These are phyloP conservation scores for Mus spicilegus DNA, from an alignment of 2,113 vertebrate genomes.

Conservation along the genomic window DNA sequence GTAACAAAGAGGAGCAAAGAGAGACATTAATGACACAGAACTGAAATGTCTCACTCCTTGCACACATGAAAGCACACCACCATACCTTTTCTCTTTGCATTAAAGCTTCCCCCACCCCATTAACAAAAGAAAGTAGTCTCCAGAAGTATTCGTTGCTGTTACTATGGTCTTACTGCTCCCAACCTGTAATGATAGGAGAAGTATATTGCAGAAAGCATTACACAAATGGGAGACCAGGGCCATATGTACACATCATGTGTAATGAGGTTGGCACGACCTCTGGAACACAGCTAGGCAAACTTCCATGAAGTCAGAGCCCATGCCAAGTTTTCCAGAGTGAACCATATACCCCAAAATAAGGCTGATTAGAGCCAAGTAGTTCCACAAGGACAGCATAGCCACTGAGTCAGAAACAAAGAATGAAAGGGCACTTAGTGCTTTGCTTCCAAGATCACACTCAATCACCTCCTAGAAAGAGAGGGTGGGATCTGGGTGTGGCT, in stretches of 20 bases:
- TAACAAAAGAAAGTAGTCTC: not conserved
- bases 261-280: constrained; percentile 32
- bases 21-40: not conserved
- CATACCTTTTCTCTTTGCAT: not conserved
- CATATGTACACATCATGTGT: not conserved
- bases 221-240: not conserved
- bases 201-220: not conserved
- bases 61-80: not conserved
- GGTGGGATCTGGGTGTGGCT: not conserved
- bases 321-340: constrained; percentile 9
- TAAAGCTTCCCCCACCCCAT: not conserved
- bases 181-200: not conserved
- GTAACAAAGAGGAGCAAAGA: too few relatives aligned
- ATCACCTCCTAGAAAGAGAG: not conserved
- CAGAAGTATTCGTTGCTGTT: not conserved
- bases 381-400: not conserved
- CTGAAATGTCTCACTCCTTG: not conserved
- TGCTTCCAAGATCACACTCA: not conserved
- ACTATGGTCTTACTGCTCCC: not conserved
- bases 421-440: not conserved
- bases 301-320: not conserved
- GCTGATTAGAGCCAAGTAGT: constrained; percentile 11
- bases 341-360: not conserved
- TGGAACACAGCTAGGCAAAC: constrained; percentile 3
- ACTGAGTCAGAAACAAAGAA: constrained; percentile 30